Evolutionary conservation across 2,888 invertebrate species (phyloP), one percentile per base, ranked within the genome.

Genomic region (Miltochrista miniata): DNA sequence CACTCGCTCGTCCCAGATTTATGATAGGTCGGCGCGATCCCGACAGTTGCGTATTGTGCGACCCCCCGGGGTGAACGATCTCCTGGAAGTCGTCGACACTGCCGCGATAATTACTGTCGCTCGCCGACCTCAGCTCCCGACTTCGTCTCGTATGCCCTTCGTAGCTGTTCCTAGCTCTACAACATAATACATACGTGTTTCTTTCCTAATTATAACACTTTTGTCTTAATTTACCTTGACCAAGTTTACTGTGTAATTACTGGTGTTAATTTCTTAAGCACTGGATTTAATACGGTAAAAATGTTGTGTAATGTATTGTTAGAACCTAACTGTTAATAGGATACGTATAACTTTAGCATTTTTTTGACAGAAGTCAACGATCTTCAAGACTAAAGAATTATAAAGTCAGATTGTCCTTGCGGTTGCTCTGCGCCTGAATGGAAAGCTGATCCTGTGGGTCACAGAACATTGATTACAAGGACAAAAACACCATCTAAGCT

Each of bases 21-120:
- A 79, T 82, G 84, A 84, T 83, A 79, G 82, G 72, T 64, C 65
- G 73, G 70, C 65, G 72, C 72, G 73, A 77, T 82, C 79, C 80
- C 74, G 78, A 83, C 82, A 82, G 83, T 81, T 83, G 88, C 80
- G 81, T 86, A 83, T 81, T 83, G 81, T 79, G 62, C 82, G 86
- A 83, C 84, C 86, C 85, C 85, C 78, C 81, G 90, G 90, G 90
- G 90, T 90, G 88, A 90, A 90, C 83, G 90, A 76, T 89, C 90
- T 79, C 78, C 76, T 76, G 68, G 79, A 83, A 88, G 90, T 90
- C 90, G 90, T 79, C 90, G 90, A 90, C 90, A 85, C 86, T 76
- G 70, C 72, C 74, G 76, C 83, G 88, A 89, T 90, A 90, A 90
- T 90, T 88, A 87, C 87, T 87, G 87, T 86, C 84, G 85, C 85